These are phyloP conservation scores for Gymnogyps californianus DNA, from an alignment of 2,113 vertebrate genomes.

Conservation along the genomic window DNA sequence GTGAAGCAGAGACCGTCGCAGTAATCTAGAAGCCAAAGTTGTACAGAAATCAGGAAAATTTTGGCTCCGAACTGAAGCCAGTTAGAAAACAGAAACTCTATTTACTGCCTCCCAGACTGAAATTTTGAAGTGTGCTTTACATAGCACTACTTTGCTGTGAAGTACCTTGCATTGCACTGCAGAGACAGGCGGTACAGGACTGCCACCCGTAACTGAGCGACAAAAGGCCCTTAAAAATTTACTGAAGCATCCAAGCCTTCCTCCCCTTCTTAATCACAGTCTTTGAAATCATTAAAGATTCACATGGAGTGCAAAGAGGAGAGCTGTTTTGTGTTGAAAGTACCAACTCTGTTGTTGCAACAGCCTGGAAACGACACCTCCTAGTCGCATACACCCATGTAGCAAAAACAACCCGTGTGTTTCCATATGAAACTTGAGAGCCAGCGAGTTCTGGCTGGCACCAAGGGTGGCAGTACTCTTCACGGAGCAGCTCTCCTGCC, in stretches of 20 bases:
- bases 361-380: not conserved
- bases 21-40: not conserved
- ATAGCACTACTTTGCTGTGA: not conserved
- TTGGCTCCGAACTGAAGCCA: not conserved
- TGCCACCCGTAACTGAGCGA: not conserved
- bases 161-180: not conserved
- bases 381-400: not conserved
- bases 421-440: not conserved
- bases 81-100: not conserved
- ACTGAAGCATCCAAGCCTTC: not conserved
- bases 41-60: not conserved
- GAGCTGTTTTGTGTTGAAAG: not conserved
- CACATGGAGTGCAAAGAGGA: not conserved
- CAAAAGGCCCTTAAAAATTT: not conserved
- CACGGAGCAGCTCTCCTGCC: not conserved
- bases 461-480: not conserved
- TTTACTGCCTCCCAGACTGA: not conserved
- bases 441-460: not conserved
- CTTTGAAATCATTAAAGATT: not conserved
- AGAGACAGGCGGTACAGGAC: not conserved
- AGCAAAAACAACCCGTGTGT: not conserved
- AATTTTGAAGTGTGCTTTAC: not conserved
- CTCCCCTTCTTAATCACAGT: not conserved
- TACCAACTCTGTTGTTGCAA: not conserved
- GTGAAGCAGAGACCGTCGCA: accelerated